phyloP scores from a whole-genome alignment of 2,888 invertebrate genomes.

The Trissoscelio sp. region DNA sequence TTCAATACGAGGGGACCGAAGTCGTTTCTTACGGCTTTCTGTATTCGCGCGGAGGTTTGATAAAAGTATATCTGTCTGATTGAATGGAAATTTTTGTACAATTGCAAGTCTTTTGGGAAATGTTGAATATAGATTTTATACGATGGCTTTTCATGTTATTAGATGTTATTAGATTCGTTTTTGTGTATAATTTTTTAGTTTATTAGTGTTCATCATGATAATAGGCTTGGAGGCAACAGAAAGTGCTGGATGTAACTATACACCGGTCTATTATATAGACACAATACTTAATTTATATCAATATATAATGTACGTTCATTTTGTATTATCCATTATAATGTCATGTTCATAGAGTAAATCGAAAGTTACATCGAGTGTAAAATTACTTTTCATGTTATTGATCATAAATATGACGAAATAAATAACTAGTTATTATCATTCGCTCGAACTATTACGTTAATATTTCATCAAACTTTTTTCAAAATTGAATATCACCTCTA shows the following conservation, averaged over 20 bases:
- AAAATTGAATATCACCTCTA: not conserved
- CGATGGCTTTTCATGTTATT: not conserved
- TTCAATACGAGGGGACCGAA: constrained; percentile 42
- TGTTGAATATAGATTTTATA: not conserved
- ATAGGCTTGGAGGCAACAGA: constrained; percentile 12
- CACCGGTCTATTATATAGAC: constrained; percentile 40
- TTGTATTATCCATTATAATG: constrained; percentile 41
- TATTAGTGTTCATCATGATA: constrained; percentile 30
- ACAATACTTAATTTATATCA: constrained; percentile 56
- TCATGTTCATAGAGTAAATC: constrained; percentile 31
- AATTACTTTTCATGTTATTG: constrained; percentile 24
- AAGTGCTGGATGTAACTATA: constrained; percentile 26
- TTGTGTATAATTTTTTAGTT: not conserved
- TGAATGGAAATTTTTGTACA: constrained; percentile 51
- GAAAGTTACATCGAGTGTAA: constrained; percentile 28
- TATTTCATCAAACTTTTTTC: constrained; percentile 22
- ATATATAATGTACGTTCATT: constrained; percentile 39
- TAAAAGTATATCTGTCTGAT: constrained; percentile 48
- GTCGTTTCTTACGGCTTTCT: constrained; percentile 38
- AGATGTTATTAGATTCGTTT: constrained; percentile 8
- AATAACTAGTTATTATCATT: constrained; percentile 9
- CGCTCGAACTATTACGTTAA: not conserved
- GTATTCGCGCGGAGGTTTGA: constrained; percentile 40
- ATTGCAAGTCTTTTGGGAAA: not conserved
- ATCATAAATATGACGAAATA: constrained; percentile 32